phyloP scores from a whole-genome alignment of 2,797 vertebrate genomes.

The Fratercula arctica region DNA sequence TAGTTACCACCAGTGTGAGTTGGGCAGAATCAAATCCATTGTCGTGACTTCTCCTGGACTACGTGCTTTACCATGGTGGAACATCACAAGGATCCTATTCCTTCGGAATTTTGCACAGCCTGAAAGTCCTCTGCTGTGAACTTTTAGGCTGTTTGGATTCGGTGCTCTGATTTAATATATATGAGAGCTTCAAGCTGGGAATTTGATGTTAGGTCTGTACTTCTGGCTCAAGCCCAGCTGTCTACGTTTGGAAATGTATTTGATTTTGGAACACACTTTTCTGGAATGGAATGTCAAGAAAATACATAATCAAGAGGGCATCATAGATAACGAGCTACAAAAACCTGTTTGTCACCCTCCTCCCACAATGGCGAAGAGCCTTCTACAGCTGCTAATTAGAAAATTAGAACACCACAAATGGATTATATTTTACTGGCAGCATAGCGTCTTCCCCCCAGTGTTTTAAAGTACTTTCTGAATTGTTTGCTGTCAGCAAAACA shows the following conservation, averaged over 20 bases:
- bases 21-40: background rate
- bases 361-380: slow-evolving; percentile 23
- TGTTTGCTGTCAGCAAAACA: slow-evolving; percentile 83
- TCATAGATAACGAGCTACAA: slow-evolving; percentile 18
- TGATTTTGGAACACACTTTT: slow-evolving; percentile 43
- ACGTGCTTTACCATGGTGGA: background rate
- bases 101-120: background rate
- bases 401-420: slow-evolving; percentile 75
- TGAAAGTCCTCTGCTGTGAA: background rate
- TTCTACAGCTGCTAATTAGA: slow-evolving; percentile 76
- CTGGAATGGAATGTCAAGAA: slow-evolving; percentile 39
- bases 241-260: slow-evolving; percentile 12
- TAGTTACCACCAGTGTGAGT: background rate
- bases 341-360: slow-evolving; percentile 58
- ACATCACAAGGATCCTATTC: background rate
- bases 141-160: background rate
- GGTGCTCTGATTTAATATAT: background rate
- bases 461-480: slow-evolving; percentile 79
- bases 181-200: background rate
- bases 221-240: slow-evolving; percentile 34
- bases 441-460: slow-evolving; percentile 44
- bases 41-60: background rate
- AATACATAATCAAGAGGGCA: slow-evolving; percentile 26
- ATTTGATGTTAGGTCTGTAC: background rate
- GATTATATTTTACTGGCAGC: slow-evolving; percentile 66